Evolutionary conservation across 2,113 vertebrate genomes (phyloP).

Genomic region (Lonchura striata): DNA sequence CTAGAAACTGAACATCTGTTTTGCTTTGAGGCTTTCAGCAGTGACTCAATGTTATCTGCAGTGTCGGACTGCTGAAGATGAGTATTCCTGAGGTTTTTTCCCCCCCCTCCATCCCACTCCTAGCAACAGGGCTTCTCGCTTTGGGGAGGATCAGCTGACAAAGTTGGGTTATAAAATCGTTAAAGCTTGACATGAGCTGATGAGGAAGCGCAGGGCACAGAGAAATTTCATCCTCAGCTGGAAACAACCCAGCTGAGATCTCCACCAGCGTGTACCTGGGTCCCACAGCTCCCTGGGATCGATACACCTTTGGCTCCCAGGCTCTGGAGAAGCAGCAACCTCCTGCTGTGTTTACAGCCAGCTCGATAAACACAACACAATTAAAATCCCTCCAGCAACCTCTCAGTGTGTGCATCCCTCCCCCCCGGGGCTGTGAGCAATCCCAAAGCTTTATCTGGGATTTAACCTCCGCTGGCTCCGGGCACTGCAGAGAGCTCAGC

Average conservation of each 20-base stretch:
- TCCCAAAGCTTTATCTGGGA: neutral
- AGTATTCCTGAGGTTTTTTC: neutral
- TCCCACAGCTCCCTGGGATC: neutral
- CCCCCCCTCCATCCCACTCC: neutral
- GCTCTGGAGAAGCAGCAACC: neutral
- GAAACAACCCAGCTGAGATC: neutral
- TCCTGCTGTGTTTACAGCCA: neutral
- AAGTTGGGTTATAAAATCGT: neutral
- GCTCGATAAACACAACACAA: neutral
- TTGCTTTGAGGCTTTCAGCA: slow-evolving; percentile 39
- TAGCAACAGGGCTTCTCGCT: neutral
- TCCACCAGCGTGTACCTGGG: accelerated
- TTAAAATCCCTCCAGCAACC: neutral
- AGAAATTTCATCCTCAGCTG: neutral
- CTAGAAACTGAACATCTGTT: slow-evolving; percentile 16
- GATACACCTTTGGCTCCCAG: neutral
- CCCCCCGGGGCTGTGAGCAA: neutral
- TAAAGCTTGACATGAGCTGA: neutral
- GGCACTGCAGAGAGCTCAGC: neutral
- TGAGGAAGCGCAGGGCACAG: neutral
- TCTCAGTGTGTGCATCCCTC: neutral
- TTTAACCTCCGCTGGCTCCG: neutral
- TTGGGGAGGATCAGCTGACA: neutral
- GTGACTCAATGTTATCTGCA: slow-evolving; percentile 41
- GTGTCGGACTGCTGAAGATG: neutral